A percentile compares a stretch with the other conserved stretches of the same genome.
phyloP scores from a whole-genome alignment of 2,888 invertebrate species.

The Blastobasis adustella region DNA sequence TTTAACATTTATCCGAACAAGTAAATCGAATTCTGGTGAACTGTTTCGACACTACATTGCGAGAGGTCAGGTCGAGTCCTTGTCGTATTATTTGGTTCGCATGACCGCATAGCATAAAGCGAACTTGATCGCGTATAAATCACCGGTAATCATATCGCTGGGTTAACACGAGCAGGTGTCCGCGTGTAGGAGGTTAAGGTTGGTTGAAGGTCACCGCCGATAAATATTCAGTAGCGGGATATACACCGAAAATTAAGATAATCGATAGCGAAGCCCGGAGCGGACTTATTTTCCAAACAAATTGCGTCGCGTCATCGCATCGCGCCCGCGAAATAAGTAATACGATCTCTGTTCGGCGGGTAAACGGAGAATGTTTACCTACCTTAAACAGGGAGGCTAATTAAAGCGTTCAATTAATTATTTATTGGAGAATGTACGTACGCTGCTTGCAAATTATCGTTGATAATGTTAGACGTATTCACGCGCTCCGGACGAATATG shows the following conservation, averaged over 20 bases:
- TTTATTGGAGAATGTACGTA: no score
- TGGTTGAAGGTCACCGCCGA: background rate
- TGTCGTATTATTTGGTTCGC: conserved; percentile 4
- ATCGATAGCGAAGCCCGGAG: background rate
- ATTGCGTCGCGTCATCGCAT: conserved; percentile 25
- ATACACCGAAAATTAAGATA: background rate
- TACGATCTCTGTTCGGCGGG: conserved; percentile 14
- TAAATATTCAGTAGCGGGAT: background rate
- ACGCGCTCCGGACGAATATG: no score
- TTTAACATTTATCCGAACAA: no score
- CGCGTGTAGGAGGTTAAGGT: no score
- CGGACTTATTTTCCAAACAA: conserved; percentile 19
- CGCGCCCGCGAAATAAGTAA: conserved; percentile 29
- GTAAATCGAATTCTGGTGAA: no score
- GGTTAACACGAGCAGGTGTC: no score
- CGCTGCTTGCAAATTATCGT: no score
- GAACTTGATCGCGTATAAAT: conserved; percentile 5
- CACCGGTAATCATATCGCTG: conserved; percentile 5
- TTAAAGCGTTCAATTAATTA: no score
- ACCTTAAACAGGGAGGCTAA: no score
- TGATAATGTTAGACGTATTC: no score
- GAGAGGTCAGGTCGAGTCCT: background rate
- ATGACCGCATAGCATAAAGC: conserved; percentile 6
- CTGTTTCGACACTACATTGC: no score
- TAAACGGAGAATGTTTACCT: no score